Base-by-base conservation (phyloP, 2,888 invertebrate genomes). In the Quadroppia sp. region DNA sequence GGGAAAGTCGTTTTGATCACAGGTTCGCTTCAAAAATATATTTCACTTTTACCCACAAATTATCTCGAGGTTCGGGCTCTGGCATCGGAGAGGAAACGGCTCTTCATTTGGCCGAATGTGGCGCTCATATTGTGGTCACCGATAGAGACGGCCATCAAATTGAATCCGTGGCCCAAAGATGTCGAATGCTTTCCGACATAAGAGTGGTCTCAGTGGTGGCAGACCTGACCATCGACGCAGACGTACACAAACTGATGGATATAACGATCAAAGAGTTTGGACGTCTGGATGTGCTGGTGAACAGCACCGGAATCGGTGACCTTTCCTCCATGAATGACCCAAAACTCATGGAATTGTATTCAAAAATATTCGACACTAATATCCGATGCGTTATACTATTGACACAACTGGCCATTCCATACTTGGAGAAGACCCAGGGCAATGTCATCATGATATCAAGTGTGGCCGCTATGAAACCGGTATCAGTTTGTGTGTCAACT, bases 1-100 rank as follows among this genome's bases (percentile, higher is more conserved):
- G 61, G 61, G 32, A 61, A 61, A 32, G 61, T 61, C 3, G 23
- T 11, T 30, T 32, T 61, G 20, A n/a, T 61, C 20, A 61, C 61
- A 30, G 61, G 61, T 61, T 28, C 7, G 20, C 23, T 28, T 11
- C 2, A 2, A 2, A 15, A 53, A 23, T 3, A 23, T 23, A 56
- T 20, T 50, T n/a, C 23, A 3, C n/a, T n/a, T n/a, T n/a, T n/a
- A n/a, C n/a, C n/a, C n/a, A n/a, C n/a, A n/a, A n/a, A n/a, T n/a
- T n/a, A n/a, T n/a, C n/a, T n/a, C n/a, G n/a, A 69, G 69, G 69
- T 9, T 69, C 69, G 11, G 45, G 45, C 25, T 69, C 69, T 45
- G 69, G 69, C 6, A 69, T 69, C 15, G 69, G 69, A 20, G 13
- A 45, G n/a, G 69, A 13, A 11, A 28, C 17, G 2, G 69, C 69